Conservation (phyloP, 2,888 invertebrate genomes). For the Oxycera nigricornis region DNA sequence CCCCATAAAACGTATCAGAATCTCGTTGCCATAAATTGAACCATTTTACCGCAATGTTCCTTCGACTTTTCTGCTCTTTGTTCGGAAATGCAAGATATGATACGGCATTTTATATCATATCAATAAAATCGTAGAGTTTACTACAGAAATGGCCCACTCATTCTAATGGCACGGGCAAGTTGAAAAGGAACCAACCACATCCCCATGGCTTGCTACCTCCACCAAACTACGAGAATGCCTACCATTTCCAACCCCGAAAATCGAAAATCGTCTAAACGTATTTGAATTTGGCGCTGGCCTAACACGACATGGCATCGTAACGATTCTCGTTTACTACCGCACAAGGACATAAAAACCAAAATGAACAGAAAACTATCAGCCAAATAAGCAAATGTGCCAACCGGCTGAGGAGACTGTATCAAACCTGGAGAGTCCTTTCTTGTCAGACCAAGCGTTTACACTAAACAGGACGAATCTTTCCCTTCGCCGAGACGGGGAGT, state of each 20-base stretch:
- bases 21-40: too few relatives aligned
- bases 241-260: neutral
- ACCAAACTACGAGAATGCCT: neutral
- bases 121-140: slow-evolving; percentile 8
- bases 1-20: too few relatives aligned
- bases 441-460: neutral
- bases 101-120: neutral
- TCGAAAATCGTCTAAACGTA: neutral
- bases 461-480: neutral
- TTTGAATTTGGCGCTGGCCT: neutral
- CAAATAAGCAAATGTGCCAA: neutral
- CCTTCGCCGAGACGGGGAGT: neutral
- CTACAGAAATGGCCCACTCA: neutral
- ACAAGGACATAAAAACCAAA: slow-evolving; percentile 1
- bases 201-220: neutral
- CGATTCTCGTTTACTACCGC: slow-evolving; percentile 5
- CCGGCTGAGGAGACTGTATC: slow-evolving; percentile 9
- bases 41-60: too few relatives aligned
- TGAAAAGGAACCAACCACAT: neutral
- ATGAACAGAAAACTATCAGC: slow-evolving; percentile 22
- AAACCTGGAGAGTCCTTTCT: slow-evolving; percentile 3
- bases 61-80: too few relatives aligned
- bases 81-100: too few relatives aligned
- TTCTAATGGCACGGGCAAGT: neutral
- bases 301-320: neutral